Conservation (phyloP, 1,140 invertebrate genomes). For the Magallana ariakensis region DNA sequence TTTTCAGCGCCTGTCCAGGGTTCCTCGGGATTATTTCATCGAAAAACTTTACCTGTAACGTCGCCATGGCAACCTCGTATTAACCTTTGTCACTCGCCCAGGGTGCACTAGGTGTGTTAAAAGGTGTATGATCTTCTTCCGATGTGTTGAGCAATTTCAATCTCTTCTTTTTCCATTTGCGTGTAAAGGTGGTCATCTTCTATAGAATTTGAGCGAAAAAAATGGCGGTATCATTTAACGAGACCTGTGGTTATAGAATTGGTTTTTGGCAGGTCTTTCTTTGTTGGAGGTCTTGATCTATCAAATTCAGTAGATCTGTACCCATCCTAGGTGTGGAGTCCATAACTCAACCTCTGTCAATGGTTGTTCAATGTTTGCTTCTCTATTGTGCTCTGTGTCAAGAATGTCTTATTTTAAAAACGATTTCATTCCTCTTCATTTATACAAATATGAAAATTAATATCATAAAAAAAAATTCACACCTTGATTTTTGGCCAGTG, state of each 20-base stretch:
- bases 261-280: neutral
- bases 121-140: slow-evolving; percentile 18
- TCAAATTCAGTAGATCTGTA: neutral
- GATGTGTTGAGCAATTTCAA: slow-evolving; percentile 32
- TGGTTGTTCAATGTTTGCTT: neutral
- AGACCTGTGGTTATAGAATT: slow-evolving; percentile 18
- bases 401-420: neutral
- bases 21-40: slow-evolving; percentile 47
- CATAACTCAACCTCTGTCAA: neutral
- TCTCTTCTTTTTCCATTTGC: neutral
- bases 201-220: neutral
- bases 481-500: neutral
- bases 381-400: neutral
- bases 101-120: slow-evolving; percentile 38
- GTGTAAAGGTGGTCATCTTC: slow-evolving; percentile 2
- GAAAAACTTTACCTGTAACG: slow-evolving; percentile 51
- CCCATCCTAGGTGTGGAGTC: neutral
- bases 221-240: slow-evolving; percentile 9
- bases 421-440: neutral
- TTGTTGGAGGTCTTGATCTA: slow-evolving; percentile 19
- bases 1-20: neutral
- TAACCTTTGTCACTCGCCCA: slow-evolving; percentile 52
- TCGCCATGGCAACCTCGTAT: slow-evolving; percentile 49
- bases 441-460: neutral
- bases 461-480: neutral